Percentiles rank a stretch among this genome's conserved stretches.
Conservation (phyloP, 1,140 invertebrate genomes). For the Arctopsyche grandis region DNA sequence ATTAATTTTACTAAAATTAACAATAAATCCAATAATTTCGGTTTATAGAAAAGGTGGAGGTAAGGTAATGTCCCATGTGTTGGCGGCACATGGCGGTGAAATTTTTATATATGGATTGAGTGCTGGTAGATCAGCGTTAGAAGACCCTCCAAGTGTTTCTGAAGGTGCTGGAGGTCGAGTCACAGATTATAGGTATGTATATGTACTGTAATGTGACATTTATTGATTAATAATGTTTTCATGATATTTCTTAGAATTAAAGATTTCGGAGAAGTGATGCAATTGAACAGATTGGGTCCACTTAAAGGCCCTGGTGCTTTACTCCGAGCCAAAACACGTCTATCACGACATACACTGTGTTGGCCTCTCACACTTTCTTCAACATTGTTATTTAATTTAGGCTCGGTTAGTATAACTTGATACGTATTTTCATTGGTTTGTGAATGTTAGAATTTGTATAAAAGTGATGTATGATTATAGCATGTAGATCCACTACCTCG, state of each 20-base stretch:
- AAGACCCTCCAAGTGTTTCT: slow-evolving; percentile 94
- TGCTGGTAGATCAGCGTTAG: slow-evolving; percentile 86
- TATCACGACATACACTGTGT: slow-evolving; percentile 85
- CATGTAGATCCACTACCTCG: slow-evolving; percentile 83
- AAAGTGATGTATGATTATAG: slow-evolving; percentile 64
- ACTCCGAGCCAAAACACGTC: slow-evolving; percentile 72
- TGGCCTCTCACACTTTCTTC: slow-evolving; percentile 94
- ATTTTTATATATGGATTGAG: slow-evolving; percentile 95
- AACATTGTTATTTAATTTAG: slow-evolving; percentile 90
- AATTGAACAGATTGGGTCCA: slow-evolving; percentile 83
- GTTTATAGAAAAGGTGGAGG: slow-evolving; percentile 76
- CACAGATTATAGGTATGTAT: slow-evolving; percentile 81
- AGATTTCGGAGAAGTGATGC: slow-evolving; percentile 90
- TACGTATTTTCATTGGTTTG: background rate
- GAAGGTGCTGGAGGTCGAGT: slow-evolving; percentile 93
- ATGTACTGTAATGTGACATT: background rate
- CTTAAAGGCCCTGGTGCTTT: slow-evolving; percentile 65
- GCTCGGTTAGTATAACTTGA: slow-evolving; percentile 70
- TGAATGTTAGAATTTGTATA: slow-evolving; percentile 32
- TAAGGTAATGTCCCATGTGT: slow-evolving; percentile 91
- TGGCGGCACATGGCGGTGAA: slow-evolving; percentile 94
- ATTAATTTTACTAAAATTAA: background rate
- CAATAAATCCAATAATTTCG: background rate
- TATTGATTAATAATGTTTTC: background rate
- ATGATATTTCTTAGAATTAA: slow-evolving; percentile 68